phyloP scores from a whole-genome alignment of 2,888 invertebrate species.

The Sminthurides aquaticus region DNA sequence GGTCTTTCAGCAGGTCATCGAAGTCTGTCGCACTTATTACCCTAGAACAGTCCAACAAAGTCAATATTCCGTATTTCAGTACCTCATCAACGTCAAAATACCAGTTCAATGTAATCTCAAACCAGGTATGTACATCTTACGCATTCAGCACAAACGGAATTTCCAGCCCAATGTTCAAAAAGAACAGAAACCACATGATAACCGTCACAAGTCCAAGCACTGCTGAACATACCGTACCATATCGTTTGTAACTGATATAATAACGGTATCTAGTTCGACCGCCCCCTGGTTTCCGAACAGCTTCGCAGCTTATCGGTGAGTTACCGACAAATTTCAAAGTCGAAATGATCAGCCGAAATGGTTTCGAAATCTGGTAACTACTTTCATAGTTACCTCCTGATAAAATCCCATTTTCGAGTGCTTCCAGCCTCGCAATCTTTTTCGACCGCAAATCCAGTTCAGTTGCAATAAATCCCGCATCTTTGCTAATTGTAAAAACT shows the following conservation, averaged over 20 bases:
- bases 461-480: too few species aligned
- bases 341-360: slow-evolving; percentile 2
- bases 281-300: neutral
- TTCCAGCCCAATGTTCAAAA: slow-evolving; percentile 13
- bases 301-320: slow-evolving; percentile 1
- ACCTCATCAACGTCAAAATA: neutral
- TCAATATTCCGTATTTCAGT: neutral
- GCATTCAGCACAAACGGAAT: neutral
- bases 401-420: too few species aligned
- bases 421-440: too few species aligned
- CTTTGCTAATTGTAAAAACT: too few species aligned
- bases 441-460: too few species aligned
- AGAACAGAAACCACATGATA: slow-evolving; percentile 3
- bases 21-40: neutral
- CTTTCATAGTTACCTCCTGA: too few species aligned
- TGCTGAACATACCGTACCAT: neutral
- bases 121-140: neutral
- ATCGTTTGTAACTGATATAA: neutral
- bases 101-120: neutral
- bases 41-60: neutral
- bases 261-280: too few species aligned
- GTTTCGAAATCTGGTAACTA: neutral
- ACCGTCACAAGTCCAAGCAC: neutral
- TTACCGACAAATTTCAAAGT: slow-evolving; percentile 2
- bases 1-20: neutral